Evolutionary conservation across 1,140 invertebrate genomes (phyloP).

Genomic region (Habropoda laboriosa): DNA sequence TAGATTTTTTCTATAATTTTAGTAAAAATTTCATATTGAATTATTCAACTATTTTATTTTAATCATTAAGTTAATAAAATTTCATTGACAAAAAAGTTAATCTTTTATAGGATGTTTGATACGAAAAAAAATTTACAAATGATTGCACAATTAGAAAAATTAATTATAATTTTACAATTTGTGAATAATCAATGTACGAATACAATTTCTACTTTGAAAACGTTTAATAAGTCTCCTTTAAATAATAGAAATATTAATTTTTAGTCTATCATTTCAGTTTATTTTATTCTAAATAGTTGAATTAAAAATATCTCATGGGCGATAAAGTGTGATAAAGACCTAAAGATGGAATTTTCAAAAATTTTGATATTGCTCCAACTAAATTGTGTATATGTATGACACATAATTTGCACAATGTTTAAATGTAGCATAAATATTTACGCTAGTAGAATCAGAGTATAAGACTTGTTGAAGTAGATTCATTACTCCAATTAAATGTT

Average conservation of each 20-base stretch:
- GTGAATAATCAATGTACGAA: neutral
- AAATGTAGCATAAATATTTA: slow-evolving; percentile 19
- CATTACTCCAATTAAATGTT: neutral
- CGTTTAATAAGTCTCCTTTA: neutral
- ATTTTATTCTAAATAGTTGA: neutral
- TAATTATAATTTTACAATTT: neutral
- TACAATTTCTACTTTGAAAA: neutral
- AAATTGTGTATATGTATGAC: neutral
- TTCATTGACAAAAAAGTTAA: neutral
- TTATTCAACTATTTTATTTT: neutral
- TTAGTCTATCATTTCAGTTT: neutral
- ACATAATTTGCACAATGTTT: slow-evolving; percentile 12
- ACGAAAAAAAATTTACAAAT: neutral
- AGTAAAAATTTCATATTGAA: neutral
- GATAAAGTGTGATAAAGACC: slow-evolving; percentile 6
- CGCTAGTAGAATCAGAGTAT: neutral
- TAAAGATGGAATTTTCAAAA: slow-evolving; percentile 13
- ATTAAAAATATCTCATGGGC: neutral
- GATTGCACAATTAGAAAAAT: no score
- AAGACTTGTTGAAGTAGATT: slow-evolving; percentile 5
- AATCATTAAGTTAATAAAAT: neutral
- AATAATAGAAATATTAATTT: slow-evolving; percentile 2
- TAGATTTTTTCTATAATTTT: neutral
- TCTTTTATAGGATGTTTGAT: neutral
- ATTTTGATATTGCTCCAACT: slow-evolving; percentile 4